A percentile compares a stretch with the other conserved stretches of the same genome.
Conservation (phyloP, 1,140 invertebrate genomes). For the Limonius californicus region DNA sequence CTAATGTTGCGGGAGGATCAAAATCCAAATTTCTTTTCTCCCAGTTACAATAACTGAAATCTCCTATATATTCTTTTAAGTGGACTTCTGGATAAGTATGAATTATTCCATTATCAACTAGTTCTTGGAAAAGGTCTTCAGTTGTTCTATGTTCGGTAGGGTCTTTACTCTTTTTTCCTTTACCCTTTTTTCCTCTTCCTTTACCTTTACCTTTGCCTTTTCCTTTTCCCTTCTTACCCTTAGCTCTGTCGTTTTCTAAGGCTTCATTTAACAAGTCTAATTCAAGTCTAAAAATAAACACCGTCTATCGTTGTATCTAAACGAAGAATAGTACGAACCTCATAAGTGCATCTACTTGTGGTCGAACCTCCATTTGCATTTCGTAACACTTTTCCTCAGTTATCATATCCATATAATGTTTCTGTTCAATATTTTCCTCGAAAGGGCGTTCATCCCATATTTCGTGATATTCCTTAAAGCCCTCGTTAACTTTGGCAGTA, state of each 20-base stretch:
- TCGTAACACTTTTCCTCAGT: conserved; percentile 51
- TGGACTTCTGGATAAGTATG: conserved; percentile 57
- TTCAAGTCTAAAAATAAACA: conserved; percentile 44
- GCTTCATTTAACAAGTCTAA: conserved; percentile 52
- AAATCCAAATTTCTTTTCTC: conserved; percentile 33
- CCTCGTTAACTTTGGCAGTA: conserved; percentile 41
- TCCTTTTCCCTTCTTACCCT: conserved; percentile 56
- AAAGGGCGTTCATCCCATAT: conserved; percentile 50
- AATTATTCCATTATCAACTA: conserved; percentile 72
- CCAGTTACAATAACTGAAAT: conserved; percentile 54
- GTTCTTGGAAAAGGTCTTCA: conserved; percentile 75
- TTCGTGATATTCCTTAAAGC: conserved; percentile 46
- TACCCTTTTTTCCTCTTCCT: conserved; percentile 66
- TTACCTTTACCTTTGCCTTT: conserved; percentile 52
- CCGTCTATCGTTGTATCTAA: too few species aligned
- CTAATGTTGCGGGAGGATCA: conserved; percentile 53
- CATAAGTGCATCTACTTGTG: conserved; percentile 56
- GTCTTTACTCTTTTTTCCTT: conserved; percentile 63
- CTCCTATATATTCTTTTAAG: conserved; percentile 66
- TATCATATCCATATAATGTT: conserved; percentile 51
- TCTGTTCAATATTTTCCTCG: conserved; percentile 47
- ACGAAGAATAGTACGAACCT: conserved; percentile 31
- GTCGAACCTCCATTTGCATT: conserved; percentile 53
- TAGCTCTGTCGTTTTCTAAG: conserved; percentile 46
- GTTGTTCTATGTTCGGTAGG: conserved; percentile 70